These are phyloP conservation scores for Caenorhabditis sp. DNA, from an alignment of 2,888 invertebrate genomes.

Conservation along the genomic window DNA sequence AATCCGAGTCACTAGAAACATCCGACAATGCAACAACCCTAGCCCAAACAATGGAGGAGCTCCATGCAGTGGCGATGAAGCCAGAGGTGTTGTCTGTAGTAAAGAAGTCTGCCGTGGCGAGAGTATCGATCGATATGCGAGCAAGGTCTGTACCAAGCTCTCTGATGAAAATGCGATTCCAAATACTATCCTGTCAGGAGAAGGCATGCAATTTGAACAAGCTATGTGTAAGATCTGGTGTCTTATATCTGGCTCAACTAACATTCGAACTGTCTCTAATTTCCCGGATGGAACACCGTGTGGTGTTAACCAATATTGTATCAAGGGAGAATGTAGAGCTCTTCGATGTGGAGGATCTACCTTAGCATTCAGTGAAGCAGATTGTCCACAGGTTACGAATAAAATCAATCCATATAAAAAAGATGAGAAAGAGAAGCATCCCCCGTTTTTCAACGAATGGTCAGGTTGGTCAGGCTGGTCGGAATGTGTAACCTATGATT, in stretches of 20 bases:
- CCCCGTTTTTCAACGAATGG: constrained; percentile 50
- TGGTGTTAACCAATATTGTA: constrained; percentile 58
- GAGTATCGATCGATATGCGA: constrained; percentile 48
- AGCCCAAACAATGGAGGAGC: constrained; percentile 61
- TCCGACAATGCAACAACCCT: constrained; percentile 64
- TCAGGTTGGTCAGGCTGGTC: constrained; percentile 54
- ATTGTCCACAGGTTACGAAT: constrained; percentile 27
- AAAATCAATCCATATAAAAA: constrained; percentile 33
- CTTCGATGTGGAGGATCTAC: constrained; percentile 28
- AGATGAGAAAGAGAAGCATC: constrained; percentile 27
- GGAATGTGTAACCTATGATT: constrained; percentile 45
- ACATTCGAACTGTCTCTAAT: constrained; percentile 62
- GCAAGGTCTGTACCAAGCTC: constrained; percentile 43
- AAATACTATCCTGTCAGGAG: constrained; percentile 54
- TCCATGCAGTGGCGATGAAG: constrained; percentile 57
- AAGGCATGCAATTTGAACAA: constrained; percentile 60
- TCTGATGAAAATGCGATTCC: constrained; percentile 55
- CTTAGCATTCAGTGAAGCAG: constrained; percentile 25
- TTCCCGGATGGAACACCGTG: constrained; percentile 69
- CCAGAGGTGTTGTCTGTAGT: constrained; percentile 57
- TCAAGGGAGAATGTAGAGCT: constrained; percentile 62
- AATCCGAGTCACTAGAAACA: constrained; percentile 54
- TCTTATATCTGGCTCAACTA: constrained; percentile 44
- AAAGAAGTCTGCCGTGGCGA: constrained; percentile 47
- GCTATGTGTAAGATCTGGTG: constrained; percentile 64